Evolutionary conservation across 1,140 invertebrate species (phyloP), one percentile per base, ranked within the genome.

Genomic region (Acromyrmex heyeri): DNA sequence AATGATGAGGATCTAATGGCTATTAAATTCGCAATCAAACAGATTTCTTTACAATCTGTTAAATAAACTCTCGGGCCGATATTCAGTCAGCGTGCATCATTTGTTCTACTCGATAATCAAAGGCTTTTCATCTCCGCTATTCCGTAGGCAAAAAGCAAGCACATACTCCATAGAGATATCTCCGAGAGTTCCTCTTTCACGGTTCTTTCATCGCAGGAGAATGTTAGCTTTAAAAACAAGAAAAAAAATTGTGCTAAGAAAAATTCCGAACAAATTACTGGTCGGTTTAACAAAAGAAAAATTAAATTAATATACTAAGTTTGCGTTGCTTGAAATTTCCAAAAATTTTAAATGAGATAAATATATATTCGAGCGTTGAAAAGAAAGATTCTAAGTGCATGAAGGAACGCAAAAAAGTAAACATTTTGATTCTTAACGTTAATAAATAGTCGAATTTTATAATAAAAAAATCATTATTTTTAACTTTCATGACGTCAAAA

Each of bases 61-160:
- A 67, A 65, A 78, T 78, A 77, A 77, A 85, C 30, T 44, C 24
- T 64, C 27, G 18, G 10, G 7, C 6, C 59, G 48, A 38, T 14
- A 48, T 77, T 38, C 57, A 53, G 30, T 65, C 73, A 57, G 44
- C 14, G 14, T 57, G 18, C 0, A 14, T 34, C 5, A 65, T 34
- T 38, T 88, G 86, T 44, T 55, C 64, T 55, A 6, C 16, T 34
- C 48, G 12, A 44, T 73, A 75, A 87, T 88, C 69, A 75, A 55
- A 82, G 67, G 12, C 21, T 21, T 67, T 53, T 6, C 34, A 38
- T 24, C 30, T 57, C 50, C 48, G 38, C 38, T 27, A 34, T 48
- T 65, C 61, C 57, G 24, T 27, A 55, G 44, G 62, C 72, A 85
- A 85, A 16, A 16, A 85, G 72, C 59, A 18, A 85, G 61, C 72